Base-by-base conservation (phyloP, 2,797 vertebrate genomes). In the Myotis findleyi region DNA sequence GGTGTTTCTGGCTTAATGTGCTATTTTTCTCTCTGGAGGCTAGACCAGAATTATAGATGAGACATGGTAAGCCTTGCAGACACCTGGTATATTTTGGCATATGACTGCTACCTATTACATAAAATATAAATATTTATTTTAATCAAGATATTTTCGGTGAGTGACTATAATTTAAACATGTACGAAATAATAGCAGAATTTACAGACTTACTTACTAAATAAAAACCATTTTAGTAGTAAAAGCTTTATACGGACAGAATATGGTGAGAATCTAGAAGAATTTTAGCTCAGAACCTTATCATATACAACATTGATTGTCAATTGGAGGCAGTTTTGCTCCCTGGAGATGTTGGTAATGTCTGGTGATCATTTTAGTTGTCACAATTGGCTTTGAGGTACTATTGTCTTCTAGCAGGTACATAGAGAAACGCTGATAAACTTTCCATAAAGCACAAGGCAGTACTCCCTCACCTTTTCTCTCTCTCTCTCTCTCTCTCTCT, bases 101-200 rank as follows among this genome's bases (percentile, higher is more conserved):
- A 55, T 5, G 6, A 80, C 20, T 57, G 2, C 14, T 59, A 76
- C 10, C 44, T 86, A 57, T 41, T 41, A 66, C 10, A 41, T 36
- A 77, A 82, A 47, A 21, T 59, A 62, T 4, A 76, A 25, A 7
- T 27, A 21, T 44, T 66, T 33, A 79, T 66, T 90, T 95, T 92
- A 80, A 84, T 1, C 76, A 44, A 82, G 13, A 10, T 59, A 38
- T 72, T 93, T 91, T 89, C 62, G 41, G 0, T 71, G 4, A 85
- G 6, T 51, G 64, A 75, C 3, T 86, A 44, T 62, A 75, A 85
- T 30, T 83, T 93, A 75, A 94, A 71, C 0, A 51, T 38, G 8
- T 27, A 53, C 17, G 77, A 87, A 66, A 3, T 55, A 72, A 57
- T 4, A 86, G 0, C 3, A 93, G 18, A 6, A 57, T 82, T 49